Conservation (phyloP, 2,888 invertebrate genomes). For the Morpho deidamia region DNA sequence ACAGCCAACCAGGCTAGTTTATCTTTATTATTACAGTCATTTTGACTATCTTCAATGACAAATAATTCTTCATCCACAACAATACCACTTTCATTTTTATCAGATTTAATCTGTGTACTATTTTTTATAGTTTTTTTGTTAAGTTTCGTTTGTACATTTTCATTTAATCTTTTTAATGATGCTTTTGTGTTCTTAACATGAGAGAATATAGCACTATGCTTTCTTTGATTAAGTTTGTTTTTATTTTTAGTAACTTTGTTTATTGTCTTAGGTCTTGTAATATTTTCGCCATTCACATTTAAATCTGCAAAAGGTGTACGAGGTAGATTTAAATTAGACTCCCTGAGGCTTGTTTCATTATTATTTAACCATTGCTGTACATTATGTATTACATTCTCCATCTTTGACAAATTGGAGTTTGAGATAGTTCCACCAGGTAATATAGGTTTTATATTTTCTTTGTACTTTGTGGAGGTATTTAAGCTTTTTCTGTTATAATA, state of each 20-base stretch:
- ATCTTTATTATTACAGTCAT: slow-evolving; percentile 51
- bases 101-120: slow-evolving; percentile 26
- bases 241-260: slow-evolving; percentile 7
- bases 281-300: slow-evolving; percentile 37
- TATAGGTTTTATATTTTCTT: slow-evolving; percentile 39
- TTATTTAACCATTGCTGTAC: slow-evolving; percentile 58
- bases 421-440: slow-evolving; percentile 48
- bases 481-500: slow-evolving; percentile 58
- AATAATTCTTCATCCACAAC: slow-evolving; percentile 48
- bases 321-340: slow-evolving; percentile 22
- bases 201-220: too few species aligned
- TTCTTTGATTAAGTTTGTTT: too few species aligned
- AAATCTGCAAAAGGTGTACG: slow-evolving; percentile 57
- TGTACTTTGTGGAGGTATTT: slow-evolving; percentile 28
- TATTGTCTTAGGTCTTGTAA: not conserved
- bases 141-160: slow-evolving; percentile 8
- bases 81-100: slow-evolving; percentile 51
- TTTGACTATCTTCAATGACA: slow-evolving; percentile 50
- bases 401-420: slow-evolving; percentile 30
- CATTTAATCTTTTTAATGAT: slow-evolving; percentile 20
- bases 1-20: slow-evolving; percentile 51
- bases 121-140: slow-evolving; percentile 5
- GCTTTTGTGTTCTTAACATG: not conserved
- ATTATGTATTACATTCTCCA: slow-evolving; percentile 47
- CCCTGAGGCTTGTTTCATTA: slow-evolving; percentile 29